A percentile compares a stretch with the other conserved stretches of the same genome.
Evolutionary conservation across 2,113 vertebrate genomes (phyloP).

Genomic region (Zosterops japonicus): DNA sequence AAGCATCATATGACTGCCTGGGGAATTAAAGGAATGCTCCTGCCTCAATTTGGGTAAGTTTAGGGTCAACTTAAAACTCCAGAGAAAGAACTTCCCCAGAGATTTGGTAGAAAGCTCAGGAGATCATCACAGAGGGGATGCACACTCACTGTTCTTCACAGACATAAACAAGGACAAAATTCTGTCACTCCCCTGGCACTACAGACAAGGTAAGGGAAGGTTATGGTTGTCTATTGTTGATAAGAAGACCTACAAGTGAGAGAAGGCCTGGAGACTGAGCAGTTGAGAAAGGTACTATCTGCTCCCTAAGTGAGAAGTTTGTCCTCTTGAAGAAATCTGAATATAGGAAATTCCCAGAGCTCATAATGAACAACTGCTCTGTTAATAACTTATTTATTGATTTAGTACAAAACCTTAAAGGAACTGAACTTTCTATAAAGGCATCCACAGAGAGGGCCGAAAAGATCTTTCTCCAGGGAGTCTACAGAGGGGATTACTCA

Average conservation of each 20-base stretch:
- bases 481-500: neutral
- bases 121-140: neutral
- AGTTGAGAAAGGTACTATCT: neutral
- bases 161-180: neutral
- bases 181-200: rapidly evolving
- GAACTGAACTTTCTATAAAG: neutral
- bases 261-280: neutral
- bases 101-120: neutral
- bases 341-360: neutral
- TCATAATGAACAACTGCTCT: neutral
- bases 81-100: neutral
- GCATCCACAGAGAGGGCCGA: neutral
- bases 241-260: neutral
- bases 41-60: neutral
- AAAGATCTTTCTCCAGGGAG: neutral
- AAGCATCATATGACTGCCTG: neutral
- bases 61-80: neutral
- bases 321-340: neutral
- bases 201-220: neutral
- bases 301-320: neutral
- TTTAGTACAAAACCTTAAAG: neutral
- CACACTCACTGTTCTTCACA: neutral
- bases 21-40: neutral
- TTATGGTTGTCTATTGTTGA: neutral
- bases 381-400: neutral